Evolutionary conservation across 2,888 invertebrate genomes (phyloP).

Genomic region (Caenorhabditis imperialis): DNA sequence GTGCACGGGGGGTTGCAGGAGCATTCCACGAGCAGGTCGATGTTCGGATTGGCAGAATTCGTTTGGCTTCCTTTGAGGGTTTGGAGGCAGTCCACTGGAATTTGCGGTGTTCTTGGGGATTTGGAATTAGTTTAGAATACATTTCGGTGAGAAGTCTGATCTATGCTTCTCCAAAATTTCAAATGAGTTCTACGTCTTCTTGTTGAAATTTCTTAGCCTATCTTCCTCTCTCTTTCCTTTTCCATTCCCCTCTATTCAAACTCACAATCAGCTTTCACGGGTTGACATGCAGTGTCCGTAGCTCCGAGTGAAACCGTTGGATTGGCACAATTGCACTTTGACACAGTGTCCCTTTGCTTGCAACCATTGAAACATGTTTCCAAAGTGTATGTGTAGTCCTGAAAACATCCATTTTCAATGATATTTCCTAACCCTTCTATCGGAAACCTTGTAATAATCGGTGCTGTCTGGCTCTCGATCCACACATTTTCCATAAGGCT

Average conservation of each 20-base stretch:
- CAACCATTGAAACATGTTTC: slow-evolving; percentile 68
- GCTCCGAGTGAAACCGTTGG: slow-evolving; percentile 38
- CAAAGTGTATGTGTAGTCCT: slow-evolving; percentile 60
- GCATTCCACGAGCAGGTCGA: slow-evolving; percentile 58
- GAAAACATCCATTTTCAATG: neutral
- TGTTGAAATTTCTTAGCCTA: neutral
- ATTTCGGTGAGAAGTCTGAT: neutral
- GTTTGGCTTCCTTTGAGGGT: slow-evolving; percentile 61
- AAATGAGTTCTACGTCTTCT: neutral
- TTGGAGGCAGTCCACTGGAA: slow-evolving; percentile 63
- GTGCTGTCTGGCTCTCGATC: slow-evolving; percentile 37
- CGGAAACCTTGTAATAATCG: slow-evolving; percentile 51
- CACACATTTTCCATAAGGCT: slow-evolving; percentile 59
- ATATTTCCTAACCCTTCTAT: neutral
- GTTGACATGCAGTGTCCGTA: slow-evolving; percentile 38
- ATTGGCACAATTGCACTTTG: slow-evolving; percentile 55
- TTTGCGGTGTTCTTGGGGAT: neutral
- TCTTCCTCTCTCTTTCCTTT: neutral
- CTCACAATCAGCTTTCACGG: slow-evolving; percentile 37
- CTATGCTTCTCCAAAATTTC: neutral
- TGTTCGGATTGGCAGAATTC: slow-evolving; percentile 53
- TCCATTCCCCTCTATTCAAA: neutral
- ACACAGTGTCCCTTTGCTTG: slow-evolving; percentile 55
- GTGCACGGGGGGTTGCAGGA: slow-evolving; percentile 60
- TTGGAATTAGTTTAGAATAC: neutral